Conservation (phyloP, 2,888 invertebrate species). For the Andrena fulva region DNA sequence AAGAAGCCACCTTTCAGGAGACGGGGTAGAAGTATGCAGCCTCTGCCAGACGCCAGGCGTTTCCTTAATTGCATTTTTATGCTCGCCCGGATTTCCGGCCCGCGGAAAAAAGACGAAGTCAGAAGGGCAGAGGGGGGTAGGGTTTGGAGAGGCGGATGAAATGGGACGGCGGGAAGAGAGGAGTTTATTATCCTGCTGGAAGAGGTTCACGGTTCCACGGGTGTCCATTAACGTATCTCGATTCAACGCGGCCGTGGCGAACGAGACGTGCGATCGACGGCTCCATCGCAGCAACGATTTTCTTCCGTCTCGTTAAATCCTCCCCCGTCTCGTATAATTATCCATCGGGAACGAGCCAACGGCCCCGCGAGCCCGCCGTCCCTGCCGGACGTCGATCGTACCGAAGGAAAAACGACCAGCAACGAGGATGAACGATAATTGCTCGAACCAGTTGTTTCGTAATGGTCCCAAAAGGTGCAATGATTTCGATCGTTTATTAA, state of each 20-base stretch:
- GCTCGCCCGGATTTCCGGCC: slow-evolving; percentile 74
- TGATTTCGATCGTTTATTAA: slow-evolving; percentile 9
- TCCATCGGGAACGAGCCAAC: neutral
- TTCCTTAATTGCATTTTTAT: slow-evolving; percentile 83
- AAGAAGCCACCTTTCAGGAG: slow-evolving; percentile 53
- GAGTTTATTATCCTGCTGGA: slow-evolving; percentile 63
- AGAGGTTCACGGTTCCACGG: slow-evolving; percentile 37
- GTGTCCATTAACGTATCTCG: slow-evolving; percentile 59
- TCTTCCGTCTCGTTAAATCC: slow-evolving; percentile 33
- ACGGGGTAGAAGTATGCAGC: slow-evolving; percentile 50
- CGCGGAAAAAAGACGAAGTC: slow-evolving; percentile 42
- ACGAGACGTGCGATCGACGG: slow-evolving; percentile 23
- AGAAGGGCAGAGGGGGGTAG: slow-evolving; percentile 3
- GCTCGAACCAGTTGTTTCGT: neutral
- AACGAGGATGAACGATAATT: neutral
- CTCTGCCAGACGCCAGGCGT: slow-evolving; percentile 73
- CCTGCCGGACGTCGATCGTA: neutral
- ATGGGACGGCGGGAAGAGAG: slow-evolving; percentile 35
- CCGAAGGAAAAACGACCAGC: neutral
- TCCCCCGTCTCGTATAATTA: slow-evolving; percentile 18
- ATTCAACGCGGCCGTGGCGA: slow-evolving; percentile 26
- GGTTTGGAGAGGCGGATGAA: neutral
- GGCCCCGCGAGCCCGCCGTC: neutral
- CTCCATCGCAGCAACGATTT: neutral
- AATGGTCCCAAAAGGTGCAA: neutral